Evolutionary conservation across 2,797 vertebrate species (phyloP), one percentile per base, ranked within the genome.

Genomic region (Ambastaia sidthimunki): DNA sequence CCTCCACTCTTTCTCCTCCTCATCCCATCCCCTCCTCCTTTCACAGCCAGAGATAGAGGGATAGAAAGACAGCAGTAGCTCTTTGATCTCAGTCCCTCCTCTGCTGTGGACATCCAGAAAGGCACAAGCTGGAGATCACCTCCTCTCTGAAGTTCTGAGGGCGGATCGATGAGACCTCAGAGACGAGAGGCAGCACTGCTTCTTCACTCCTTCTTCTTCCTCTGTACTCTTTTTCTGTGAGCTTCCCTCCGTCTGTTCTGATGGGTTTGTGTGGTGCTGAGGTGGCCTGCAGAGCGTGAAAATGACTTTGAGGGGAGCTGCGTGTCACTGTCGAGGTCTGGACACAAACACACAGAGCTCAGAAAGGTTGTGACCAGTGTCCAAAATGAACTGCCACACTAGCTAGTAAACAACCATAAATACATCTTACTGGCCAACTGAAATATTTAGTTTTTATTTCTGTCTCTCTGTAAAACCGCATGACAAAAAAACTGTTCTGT

Each of bases 21-120:
- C 74, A 60, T 77, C 71, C n/a, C 69, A 21, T 62, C 55, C 59
- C 78, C 74, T 65, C 69, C n/a, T 71, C 47, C 41, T 23, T 69
- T 79, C 72, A 23, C 70, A 70, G 60, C 52, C 76, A 66, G 70
- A 80, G 67, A 79, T 25, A 76, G 57, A 76, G 47, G 60, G 68
- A 70, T 44, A 57, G 52, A 48, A 74, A 62, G 72, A 76, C 52
- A 70, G 69, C 11, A 55, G 60, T 52, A 52, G 54, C 59, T 41
- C 76, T 86, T 86, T 86, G 79, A 86, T 80, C 81, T 80, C 18
- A 71, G 50, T 41, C 76, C 81, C 52, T 69, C 65, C 71, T 23
- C 81, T 60, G 74, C 60, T 85, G 79, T 76, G 69, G 71, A 47
- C 71, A 78, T 62, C 11, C 60, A 28, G 28, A 28, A 28, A 28